These are phyloP conservation scores for Rhagonycha lutea DNA, from an alignment of 2,888 invertebrate species.

Conservation along the genomic window DNA sequence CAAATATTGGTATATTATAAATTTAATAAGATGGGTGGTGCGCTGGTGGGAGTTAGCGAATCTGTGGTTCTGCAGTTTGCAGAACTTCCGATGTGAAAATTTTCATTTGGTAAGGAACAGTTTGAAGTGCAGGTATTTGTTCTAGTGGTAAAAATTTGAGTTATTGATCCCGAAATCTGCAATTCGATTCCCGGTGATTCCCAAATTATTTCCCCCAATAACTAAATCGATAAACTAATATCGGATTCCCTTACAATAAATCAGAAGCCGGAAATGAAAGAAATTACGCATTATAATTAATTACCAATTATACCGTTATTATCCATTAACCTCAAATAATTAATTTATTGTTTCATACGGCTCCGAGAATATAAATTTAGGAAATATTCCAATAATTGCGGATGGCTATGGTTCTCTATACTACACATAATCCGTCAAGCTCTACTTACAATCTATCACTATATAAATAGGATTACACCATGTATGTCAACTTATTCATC, in stretches of 20 bases:
- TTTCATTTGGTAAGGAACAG: neutral
- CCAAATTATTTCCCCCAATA: too few species aligned
- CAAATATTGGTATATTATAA: neutral
- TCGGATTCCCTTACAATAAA: too few species aligned
- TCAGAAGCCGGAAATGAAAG: too few species aligned
- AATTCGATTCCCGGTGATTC: too few species aligned
- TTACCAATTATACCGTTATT: too few species aligned
- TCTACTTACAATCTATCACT: neutral
- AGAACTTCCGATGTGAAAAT: neutral
- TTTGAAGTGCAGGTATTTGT: neutral
- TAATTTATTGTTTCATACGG: neutral
- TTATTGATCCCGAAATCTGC: too few species aligned
- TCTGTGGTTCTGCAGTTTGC: neutral
- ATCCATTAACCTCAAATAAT: too few species aligned
- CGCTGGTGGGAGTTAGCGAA: neutral
- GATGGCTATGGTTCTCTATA: neutral
- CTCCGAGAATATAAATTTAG: neutral
- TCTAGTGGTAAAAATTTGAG: neutral
- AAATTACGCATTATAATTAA: too few species aligned
- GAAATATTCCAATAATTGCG: neutral
- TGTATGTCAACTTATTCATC: neutral
- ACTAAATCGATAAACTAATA: too few species aligned
- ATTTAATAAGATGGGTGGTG: neutral
- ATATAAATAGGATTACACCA: neutral
- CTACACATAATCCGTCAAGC: neutral